Evolutionary conservation across 1,140 invertebrate species (phyloP), one percentile per base, ranked within the genome.

Genomic region (Pomacea maculata): DNA sequence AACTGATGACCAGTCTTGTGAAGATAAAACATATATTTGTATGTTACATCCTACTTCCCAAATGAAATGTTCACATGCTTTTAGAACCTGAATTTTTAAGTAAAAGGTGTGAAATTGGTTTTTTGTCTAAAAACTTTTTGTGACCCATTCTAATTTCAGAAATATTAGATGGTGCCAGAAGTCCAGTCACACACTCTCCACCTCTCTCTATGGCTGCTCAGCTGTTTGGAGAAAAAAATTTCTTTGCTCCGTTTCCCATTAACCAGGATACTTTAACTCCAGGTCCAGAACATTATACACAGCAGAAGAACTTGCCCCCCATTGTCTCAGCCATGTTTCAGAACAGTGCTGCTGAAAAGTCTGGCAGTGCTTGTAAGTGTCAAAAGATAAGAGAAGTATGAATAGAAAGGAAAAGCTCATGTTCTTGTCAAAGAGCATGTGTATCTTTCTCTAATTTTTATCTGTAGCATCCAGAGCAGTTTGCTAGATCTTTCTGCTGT

Each of bases 181-280:
- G 88, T 79, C 87, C 88, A 52, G 73, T 85, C 45, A 83, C 87
- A 19, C 86, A 86, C 5, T 89, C 88, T 29, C 87, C 88, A 3
- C 84, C 87, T 57, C 84, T 86, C 9, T 78, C 83, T 4, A 80
- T 82, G 6, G 82, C 75, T 11, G 75, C 83, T 12, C 78, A 83
- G 0, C 57, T 86, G 52, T 85, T 85, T 81, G 85, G 87, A 17
- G 75, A 79, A 71, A 76, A 72, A 19, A 61, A 63, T 6, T 75
- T 79, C 61, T 81, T 34, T 45, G 25, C 45, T 34, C 61, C 34
- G 17, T 83, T 78, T 65, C 25, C 71, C 17, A 80, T 83, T 17
- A 75, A 75, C 63, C 61, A 72, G 75, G 74, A 83, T 61, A 65
- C 55, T 63, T 57, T 79, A 63, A 79, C 63, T 19, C 55, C 77